Base-by-base conservation (phyloP, 2,888 invertebrate species). In the Noctua pronuba region DNA sequence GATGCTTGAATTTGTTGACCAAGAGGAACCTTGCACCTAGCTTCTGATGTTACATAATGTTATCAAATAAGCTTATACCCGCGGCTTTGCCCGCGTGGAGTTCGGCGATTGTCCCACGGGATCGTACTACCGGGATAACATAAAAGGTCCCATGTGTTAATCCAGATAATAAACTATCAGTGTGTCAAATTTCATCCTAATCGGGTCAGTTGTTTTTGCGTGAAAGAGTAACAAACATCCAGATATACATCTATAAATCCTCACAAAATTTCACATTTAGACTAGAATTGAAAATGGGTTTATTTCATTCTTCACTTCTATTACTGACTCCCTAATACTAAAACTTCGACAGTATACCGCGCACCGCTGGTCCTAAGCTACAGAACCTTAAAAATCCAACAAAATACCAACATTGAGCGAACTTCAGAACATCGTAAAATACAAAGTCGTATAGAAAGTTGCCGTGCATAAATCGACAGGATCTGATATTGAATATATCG, bases 401-500 rank as follows among this genome's bases (percentile, higher is more conserved):
- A 44, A 76, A 75, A 79, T 83, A 74, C 75, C 24, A 64, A 77
- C 79, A 52, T 52, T 11, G 41, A 71, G 16, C 66, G 41, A 86
- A 88, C 78, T 89, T 83, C 74, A 64, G 58, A 74, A 73, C 55
- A 62, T 84, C 84, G 77, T 88, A 89, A 90, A 90, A 88, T 86
- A 90, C 88, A 90, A 88, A 86, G 88, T 89, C 84, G 74, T 79
- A 86, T 85, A 86, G 82, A 88, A 87, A 88, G 79, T 86, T 88
- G 81, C 80, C 68, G 72, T 76, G 80, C 85, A 90, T 90, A 90
- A 89, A 90, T 91, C 86, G 82, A 38, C 77, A 85, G 80, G 83
- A 89, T 84, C 84, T 82, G 88, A 89, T 91, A 91, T 89, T 90
- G 88, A 88, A 90, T 89, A 88, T 88, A 90, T 91, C 82, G 88